Evolutionary conservation across 1,140 invertebrate genomes (phyloP), one percentile per base, ranked within the genome.

Genomic region (Pseudomyrmex gracilis): DNA sequence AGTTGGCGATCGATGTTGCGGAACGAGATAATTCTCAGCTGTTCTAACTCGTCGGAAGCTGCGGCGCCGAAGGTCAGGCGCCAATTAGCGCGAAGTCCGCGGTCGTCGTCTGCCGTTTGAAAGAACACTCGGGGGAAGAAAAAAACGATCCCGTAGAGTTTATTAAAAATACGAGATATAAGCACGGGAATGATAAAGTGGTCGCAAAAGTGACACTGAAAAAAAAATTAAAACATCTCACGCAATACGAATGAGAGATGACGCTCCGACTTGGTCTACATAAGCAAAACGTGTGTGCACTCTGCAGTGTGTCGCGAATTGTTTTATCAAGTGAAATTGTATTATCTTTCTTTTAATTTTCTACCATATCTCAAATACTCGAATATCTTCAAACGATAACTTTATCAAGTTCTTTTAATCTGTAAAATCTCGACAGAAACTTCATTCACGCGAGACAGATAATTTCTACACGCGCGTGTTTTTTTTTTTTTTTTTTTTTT

Each of bases 141-240:
- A 51, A 51, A 63, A 64, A 51, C 53, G 51, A 80, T 57, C 8
- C 9, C 45, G 80, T 68, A 70, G 71, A 43, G 83, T 85, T 85
- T 85, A 83, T 85, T 85, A 82, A 85, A 85, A 85, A 53, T 82
- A 73, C 82, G 68, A 83, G 82, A 83, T 78, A 45, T 66, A 74
- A 83, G 77, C 60, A 10, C 83, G 49, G n/a, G 74, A 66, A 84
- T 84, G 76, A 84, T 58, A 57, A 84, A 84, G 83, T 84, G 76
- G 43, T 82, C 57, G 71, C 57, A 66, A 78, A 60, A 20, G 15
- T 63, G 74, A 78, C 78, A 45, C 5, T 9, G 68, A n/a, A 22
- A 66, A 77, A 66, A 80, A 60, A 49, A 58, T 24, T 43, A 51
- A 10, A 13, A 45, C 64, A 13, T 15, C 7, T 68, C 57, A 47